Evolutionary conservation across 2,888 invertebrate genomes (phyloP), one percentile per base, ranked within the genome.

Genomic region (Gastrophysa polygoni): DNA sequence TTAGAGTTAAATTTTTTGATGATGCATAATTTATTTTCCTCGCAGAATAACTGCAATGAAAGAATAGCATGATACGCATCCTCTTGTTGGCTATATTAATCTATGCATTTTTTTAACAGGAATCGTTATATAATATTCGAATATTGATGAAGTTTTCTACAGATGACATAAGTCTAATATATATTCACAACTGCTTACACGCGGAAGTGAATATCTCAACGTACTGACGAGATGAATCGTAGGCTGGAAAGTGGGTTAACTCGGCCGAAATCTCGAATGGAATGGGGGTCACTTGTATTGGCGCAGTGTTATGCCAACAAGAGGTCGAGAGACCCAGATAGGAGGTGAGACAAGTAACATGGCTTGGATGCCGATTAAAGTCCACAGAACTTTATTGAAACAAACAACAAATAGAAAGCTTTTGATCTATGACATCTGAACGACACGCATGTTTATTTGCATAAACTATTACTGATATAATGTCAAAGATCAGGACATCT

Each of bases 311-410:
- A n/a, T n/a, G n/a, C n/a, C 24, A 24, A 24, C 7, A 24, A 38
- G 38, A 38, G n/a, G 48, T 20, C 46, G 48, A 57, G 56, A 57
- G 56, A 57, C 32, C 48, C 46, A 10, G 21, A 57, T 18, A 47
- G 56, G 46, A 57, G 56, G 29, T 57, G 46, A 57, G 32, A 44
- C 56, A 48, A 57, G 56, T 48, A 57, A 47, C 56, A 11, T 11
- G n/a, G 20, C 17, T 17, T 32, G 14, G 46, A 34, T 17, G 29
- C 32, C 29, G 21, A 29, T 28, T 1, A 14, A 10, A 38, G 14
- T 38, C 38, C 11, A 11, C 3, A 4, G 3, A 14, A 38, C 14
- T n/a, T n/a, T 38, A n/a, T n/a, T 14, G 6, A 38, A 38, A 38
- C n/a, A 38, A 38, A 38, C 14, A 38, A n/a, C 1, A 14, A 38